Evolutionary conservation across 1,140 invertebrate species (phyloP), one percentile per base, ranked within the genome.

Genomic region (Drosophila malerkotliana): DNA sequence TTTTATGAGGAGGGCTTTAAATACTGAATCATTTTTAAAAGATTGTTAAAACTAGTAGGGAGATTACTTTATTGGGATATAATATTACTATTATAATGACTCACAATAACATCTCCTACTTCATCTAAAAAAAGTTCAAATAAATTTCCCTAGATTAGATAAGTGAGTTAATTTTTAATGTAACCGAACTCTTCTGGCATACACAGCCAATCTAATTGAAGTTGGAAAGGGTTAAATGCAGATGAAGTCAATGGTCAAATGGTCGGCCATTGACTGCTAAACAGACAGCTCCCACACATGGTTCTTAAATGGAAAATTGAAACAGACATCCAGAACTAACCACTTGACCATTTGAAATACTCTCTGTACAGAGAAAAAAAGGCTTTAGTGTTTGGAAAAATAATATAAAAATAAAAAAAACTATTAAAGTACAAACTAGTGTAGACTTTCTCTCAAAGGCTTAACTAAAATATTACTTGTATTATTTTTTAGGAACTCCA

Each of bases 401-500:
- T 0, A 9, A 9, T 21, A 21, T 18, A 24, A 47, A 47, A 45
- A 12, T 37, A 24, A 24, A 21, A 3, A 21, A 21, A 21, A 3
- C 2, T 21, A 21, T 21, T 21, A 21, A 21, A 21, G 21, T 21
- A 21, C 21, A 1, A 21, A 21, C 21, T 21, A 21, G 21, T 21
- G 21, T 21, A 21, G 2, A 21, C 2, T 10, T 37, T 9, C 8
- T 10, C 10, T 10, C 2, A 14, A 41, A 18, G 15, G 1, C 4
- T 14, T 41, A 6, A 14, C 2, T 45, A 18, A 15, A 44, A 44
- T 7, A 47, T 7, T 9, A 30, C 30, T 62, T 61, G 3, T 4
- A 12, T 37, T 12, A 21, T 21, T 12, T 15, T 34, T 58, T 52
- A 3, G 96, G 96, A 97, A 91, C 92, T 97, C 39, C 94, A 95